A percentile compares a stretch with the other conserved stretches of the same genome.
Conservation (phyloP, 2,797 vertebrate genomes). For the Vultur gryphus region DNA sequence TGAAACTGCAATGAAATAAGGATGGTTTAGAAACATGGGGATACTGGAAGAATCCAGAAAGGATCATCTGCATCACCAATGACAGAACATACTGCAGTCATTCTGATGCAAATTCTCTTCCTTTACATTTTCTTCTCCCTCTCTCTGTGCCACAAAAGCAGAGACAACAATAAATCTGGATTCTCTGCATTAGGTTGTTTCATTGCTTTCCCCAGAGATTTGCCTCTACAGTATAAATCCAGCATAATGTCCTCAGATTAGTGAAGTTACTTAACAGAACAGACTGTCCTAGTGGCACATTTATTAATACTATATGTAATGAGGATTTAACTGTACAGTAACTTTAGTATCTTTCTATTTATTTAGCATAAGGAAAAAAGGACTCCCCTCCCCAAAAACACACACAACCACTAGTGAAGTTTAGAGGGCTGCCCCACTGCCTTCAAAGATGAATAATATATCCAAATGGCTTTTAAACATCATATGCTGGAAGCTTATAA, state of each 20-base stretch:
- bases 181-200: constrained; percentile 22
- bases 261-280: constrained; percentile 44
- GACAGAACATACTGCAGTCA: neutral
- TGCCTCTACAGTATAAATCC: constrained; percentile 47
- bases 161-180: constrained; percentile 25
- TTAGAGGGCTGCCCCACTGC: neutral
- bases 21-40: neutral
- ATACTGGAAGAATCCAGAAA: neutral
- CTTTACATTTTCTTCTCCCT: neutral
- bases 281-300: constrained; percentile 24
- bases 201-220: constrained; percentile 11
- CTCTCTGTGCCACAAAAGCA: neutral
- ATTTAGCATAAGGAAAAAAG: neutral
- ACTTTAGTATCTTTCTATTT: constrained; percentile 44
- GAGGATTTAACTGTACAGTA: constrained; percentile 14
- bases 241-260: constrained; percentile 50
- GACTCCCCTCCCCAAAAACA: neutral
- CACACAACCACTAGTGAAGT: neutral
- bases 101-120: neutral
- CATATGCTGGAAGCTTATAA: constrained; percentile 23
- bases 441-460: neutral
- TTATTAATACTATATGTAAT: constrained; percentile 62
- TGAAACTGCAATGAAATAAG: neutral
- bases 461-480: constrained; percentile 52
- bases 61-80: neutral